Percentiles rank a stretch among this genome's conserved stretches.
Evolutionary conservation across 2,797 vertebrate genomes (phyloP).

Genomic region (Intellagama lesueurii): DNA sequence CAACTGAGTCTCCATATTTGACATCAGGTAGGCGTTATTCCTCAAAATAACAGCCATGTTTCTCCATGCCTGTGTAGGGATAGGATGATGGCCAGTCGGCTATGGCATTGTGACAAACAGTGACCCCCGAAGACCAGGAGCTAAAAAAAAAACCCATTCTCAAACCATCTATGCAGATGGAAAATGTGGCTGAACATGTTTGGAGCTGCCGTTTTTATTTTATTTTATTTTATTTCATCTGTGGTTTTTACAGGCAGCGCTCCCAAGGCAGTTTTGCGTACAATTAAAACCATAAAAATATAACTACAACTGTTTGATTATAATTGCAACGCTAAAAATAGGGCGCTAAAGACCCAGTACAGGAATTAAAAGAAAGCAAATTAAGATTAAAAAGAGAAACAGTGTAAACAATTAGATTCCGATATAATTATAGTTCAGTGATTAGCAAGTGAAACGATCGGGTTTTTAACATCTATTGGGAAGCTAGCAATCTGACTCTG

Average conservation of each 20-base stretch:
- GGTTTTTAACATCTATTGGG: not conserved
- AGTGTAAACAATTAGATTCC: not conserved
- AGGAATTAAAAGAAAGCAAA: slow-evolving; percentile 8
- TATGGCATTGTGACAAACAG: not conserved
- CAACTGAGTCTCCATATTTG: not conserved
- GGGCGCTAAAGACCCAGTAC: not conserved
- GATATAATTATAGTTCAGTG: not conserved
- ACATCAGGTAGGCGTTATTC: not conserved
- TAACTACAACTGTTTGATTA: not conserved
- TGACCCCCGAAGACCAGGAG: not conserved
- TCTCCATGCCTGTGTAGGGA: not conserved
- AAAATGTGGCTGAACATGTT: not conserved
- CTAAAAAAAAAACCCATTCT: not conserved
- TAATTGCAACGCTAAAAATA: slow-evolving; percentile 3
- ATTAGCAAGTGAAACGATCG: not conserved
- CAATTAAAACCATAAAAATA: slow-evolving; percentile 19
- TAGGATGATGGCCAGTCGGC: not conserved
- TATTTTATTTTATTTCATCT: not conserved
- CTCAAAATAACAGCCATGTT: not conserved
- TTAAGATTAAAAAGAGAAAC: not conserved
- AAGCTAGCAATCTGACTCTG: not conserved
- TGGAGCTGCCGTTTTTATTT: not conserved
- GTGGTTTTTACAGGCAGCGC: not conserved
- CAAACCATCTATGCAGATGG: not conserved
- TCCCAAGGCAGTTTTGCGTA: not conserved